A percentile compares a stretch with the other conserved stretches of the same genome.
These are phyloP conservation scores for Sebastes minor DNA, from an alignment of 2,797 vertebrate species.

Conservation along the genomic window DNA sequence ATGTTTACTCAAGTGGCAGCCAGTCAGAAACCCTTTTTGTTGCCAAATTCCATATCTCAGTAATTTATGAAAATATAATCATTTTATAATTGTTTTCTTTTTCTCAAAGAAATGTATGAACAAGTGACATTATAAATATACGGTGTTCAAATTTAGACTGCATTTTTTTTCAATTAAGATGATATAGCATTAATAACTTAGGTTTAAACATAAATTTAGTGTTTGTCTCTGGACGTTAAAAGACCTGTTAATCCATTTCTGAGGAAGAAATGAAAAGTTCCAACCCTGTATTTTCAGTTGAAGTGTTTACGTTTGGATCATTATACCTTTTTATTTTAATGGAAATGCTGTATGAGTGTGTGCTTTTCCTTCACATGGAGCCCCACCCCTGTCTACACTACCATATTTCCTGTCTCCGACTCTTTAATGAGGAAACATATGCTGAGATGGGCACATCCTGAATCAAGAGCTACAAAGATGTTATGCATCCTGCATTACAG, in stretches of 20 bases:
- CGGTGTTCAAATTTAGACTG: no score
- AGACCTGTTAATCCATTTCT: neutral
- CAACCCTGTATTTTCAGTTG: neutral
- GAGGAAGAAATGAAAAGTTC: neutral
- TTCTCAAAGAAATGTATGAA: no score
- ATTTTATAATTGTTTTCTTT: no score
- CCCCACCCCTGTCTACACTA: neutral
- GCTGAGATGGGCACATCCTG: constrained; percentile 52
- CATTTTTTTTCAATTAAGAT: no score
- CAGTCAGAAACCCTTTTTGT: no score
- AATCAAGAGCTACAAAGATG: constrained; percentile 56
- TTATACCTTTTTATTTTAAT: neutral
- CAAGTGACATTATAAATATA: no score
- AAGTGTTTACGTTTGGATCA: neutral
- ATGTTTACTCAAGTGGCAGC: no score
- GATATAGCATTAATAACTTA: neutral
- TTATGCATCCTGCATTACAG: constrained; percentile 60
- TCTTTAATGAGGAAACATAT: constrained; percentile 43
- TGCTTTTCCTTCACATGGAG: neutral
- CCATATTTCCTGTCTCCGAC: constrained; percentile 27
- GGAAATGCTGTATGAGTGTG: neutral
- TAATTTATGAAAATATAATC: no score
- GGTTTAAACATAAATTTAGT: neutral
- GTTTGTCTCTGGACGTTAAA: neutral
- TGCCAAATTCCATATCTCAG: no score